These are phyloP conservation scores for Tiphia femorata DNA, from an alignment of 2,888 invertebrate genomes.

Conservation along the genomic window DNA sequence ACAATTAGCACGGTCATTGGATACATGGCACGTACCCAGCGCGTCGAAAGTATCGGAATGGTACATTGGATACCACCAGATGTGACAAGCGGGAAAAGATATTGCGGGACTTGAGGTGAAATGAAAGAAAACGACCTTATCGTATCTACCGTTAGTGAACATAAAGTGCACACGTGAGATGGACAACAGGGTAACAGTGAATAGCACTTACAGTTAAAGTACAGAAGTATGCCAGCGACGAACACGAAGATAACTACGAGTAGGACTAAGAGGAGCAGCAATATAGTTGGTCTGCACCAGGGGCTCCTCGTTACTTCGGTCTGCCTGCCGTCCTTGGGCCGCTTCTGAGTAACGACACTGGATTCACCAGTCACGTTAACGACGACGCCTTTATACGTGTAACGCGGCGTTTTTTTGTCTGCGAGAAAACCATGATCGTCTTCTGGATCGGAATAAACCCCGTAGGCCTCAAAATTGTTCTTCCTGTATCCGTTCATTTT, in stretches of 20 bases:
- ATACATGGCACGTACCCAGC: too few species aligned
- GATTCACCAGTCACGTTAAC: constrained; percentile 66
- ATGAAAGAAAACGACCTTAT: too few species aligned
- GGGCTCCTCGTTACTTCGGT: constrained; percentile 68
- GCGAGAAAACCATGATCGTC: constrained; percentile 65
- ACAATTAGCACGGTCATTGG: too few species aligned
- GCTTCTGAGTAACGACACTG: constrained; percentile 64
- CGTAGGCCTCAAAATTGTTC: constrained; percentile 67
- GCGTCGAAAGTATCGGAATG: too few species aligned
- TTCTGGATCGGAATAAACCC: constrained; percentile 66
- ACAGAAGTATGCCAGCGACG: constrained; percentile 74
- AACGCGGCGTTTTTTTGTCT: constrained; percentile 62
- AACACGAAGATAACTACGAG: constrained; percentile 73
- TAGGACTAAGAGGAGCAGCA: constrained; percentile 72
- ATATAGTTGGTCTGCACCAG: constrained; percentile 74
- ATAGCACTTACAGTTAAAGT: constrained; percentile 76
- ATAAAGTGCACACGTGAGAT: neutral
- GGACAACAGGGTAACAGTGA: too few species aligned
- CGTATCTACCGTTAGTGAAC: constrained; percentile 1
- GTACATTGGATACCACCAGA: too few species aligned
- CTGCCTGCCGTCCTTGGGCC: constrained; percentile 56
- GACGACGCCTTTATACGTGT: constrained; percentile 65
- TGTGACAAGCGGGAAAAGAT: too few species aligned
- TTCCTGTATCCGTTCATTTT: constrained; percentile 66
- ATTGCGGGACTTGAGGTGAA: too few species aligned